Evolutionary conservation across 2,113 vertebrate species (phyloP).

Genomic region (Laticauda colubrina): DNA sequence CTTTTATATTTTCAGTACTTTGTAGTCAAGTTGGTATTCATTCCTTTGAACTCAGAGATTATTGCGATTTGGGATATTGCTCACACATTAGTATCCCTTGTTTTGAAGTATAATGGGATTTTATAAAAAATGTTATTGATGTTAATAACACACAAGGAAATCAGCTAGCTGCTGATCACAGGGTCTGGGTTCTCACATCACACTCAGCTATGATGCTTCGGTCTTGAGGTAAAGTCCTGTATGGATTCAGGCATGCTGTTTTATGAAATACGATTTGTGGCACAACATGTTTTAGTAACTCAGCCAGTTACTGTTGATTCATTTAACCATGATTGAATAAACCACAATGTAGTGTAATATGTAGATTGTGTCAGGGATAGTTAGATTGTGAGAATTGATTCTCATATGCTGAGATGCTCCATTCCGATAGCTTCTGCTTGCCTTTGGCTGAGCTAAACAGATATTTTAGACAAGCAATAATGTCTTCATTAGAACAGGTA

Average conservation of each 20-base stretch:
- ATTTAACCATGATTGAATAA: background rate
- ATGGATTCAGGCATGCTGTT: background rate
- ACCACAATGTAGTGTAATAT: background rate
- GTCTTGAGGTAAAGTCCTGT: background rate
- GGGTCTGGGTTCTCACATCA: background rate
- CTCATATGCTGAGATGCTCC: background rate
- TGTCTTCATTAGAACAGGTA: no score
- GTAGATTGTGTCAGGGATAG: background rate
- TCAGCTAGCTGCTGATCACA: background rate
- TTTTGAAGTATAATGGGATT: background rate
- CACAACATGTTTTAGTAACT: background rate
- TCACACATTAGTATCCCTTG: background rate
- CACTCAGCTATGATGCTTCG: background rate
- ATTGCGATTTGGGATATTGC: no score
- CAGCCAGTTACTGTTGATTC: background rate
- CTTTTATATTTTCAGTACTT: no score
- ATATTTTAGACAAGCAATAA: background rate
- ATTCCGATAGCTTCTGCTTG: background rate
- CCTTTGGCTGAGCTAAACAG: background rate
- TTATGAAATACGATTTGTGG: background rate
- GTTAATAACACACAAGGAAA: background rate
- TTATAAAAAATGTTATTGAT: background rate
- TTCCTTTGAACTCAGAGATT: no score
- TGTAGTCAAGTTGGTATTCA: no score
- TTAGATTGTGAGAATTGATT: background rate